Percentiles rank a stretch among this genome's conserved stretches.
Conservation (phyloP, 2,797 vertebrate species). For the Pogonophryne albipinna region DNA sequence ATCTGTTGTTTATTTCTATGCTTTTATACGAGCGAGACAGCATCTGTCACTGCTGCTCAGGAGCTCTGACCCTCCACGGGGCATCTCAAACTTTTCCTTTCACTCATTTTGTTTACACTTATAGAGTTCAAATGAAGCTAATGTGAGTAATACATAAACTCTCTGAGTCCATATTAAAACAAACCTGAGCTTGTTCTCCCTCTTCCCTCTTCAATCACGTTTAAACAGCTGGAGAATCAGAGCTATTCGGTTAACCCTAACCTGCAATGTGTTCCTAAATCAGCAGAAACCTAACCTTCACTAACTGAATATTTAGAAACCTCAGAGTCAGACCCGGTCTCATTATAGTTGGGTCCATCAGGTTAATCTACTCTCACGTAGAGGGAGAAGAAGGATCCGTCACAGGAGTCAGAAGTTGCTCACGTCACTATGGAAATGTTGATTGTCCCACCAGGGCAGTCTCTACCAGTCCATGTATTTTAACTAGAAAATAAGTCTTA, state of each 20-base stretch:
- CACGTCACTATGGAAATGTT: not conserved
- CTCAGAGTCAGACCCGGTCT: not conserved
- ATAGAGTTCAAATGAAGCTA: not conserved
- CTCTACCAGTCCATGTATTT: too few species aligned
- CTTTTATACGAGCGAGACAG: not conserved
- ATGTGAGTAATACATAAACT: too few species aligned
- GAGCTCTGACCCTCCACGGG: constrained; percentile 76
- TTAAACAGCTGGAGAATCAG: not conserved
- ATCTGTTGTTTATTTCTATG: not conserved
- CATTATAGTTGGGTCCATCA: not conserved
- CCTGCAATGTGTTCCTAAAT: constrained; percentile 63
- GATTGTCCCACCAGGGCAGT: not conserved
- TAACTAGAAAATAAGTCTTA: not conserved
- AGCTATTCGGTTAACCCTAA: not conserved
- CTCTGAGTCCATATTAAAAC: not conserved
- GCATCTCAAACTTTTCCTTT: constrained; percentile 42
- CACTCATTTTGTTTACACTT: not conserved
- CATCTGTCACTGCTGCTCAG: constrained; percentile 1
- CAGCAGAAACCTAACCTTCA: constrained; percentile 30
- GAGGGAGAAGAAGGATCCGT: constrained; percentile 6
- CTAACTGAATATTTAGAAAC: not conserved
- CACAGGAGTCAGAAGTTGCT: constrained; percentile 27
- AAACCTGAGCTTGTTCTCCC: constrained; percentile 15
- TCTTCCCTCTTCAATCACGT: constrained; percentile 26
- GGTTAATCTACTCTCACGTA: constrained; percentile 6